Evolutionary conservation across 2,113 vertebrate species (phyloP), one percentile per base, ranked within the genome.

Genomic region (Blennius ocellaris): DNA sequence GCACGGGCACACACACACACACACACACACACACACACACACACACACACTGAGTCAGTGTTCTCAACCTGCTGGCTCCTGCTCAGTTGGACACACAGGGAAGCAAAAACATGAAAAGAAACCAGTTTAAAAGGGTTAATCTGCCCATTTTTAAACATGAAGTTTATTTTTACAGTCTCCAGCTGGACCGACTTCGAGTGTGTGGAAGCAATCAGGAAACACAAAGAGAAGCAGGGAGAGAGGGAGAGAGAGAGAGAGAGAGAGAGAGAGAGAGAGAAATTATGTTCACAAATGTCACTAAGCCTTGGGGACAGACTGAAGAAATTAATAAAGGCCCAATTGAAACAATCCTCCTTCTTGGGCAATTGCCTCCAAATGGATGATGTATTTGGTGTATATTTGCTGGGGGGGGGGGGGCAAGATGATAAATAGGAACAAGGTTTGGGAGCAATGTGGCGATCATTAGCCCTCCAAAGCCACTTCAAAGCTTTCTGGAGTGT

Each of bases 91-190:
- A 87, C 86, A 45, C 76, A 75, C 82, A 76, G 74, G 60, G 79
- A 85, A 73, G 52, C 78, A 78, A 74, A 76, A 83, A 87, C 89
- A 89, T 90, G 85, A 92, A 91, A 91, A 85, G 87, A 71, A 87
- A 73, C 66, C 82, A 76, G 87, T 92, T 92, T 90, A 84, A 85
- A 86, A 78, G 80, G 63, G 69, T 83, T 91, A 91, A 91, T 92
- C 89, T 87, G n/a, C 73, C 70, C 77, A 55, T 87, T 90, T 87
- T 86, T 83, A 73, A 90, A 87, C 85, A 87, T 72, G 73, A 57
- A 73, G 88, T 91, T 91, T 93, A 88, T 92, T 92, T 91, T 93
- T 92, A 92, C 89, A 87, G 85, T 91, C 91, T 86, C 85, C 92
- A 93, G 90, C 89, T 93, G 93, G 78, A 80, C 76, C 56, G 68